A percentile compares a stretch with the other conserved stretches of the same genome.
Conservation (phyloP, 2,113 vertebrate genomes). For the Opisthocomus hoazin region DNA sequence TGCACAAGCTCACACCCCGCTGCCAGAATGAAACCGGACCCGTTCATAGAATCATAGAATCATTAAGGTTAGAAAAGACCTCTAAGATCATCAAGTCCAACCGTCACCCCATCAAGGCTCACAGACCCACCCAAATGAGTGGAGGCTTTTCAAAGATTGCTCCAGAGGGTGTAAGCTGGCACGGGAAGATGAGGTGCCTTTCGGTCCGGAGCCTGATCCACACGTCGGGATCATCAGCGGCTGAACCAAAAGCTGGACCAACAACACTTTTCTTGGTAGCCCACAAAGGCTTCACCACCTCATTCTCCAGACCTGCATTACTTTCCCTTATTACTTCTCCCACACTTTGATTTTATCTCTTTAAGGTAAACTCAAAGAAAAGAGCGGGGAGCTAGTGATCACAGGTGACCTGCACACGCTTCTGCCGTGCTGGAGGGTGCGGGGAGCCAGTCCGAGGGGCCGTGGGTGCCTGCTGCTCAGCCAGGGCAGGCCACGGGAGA, state of each 20-base stretch:
- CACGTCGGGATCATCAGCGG: neutral
- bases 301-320: neutral
- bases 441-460: neutral
- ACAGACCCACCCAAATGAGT: fast-evolving
- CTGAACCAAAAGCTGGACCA: neutral
- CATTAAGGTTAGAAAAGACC: no score
- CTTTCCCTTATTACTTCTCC: neutral
- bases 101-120: no score
- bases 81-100: no score
- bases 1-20: fast-evolving
- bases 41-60: no score
- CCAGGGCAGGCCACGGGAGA: neutral
- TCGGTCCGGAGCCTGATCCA: neutral
- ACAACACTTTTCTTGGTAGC: neutral
- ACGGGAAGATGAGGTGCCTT: neutral
- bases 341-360: neutral
- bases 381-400: neutral
- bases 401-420: neutral
- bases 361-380: neutral
- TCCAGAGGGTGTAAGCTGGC: neutral
- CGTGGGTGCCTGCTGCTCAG: neutral
- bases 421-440: neutral
- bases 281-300: neutral
- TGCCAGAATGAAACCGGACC: neutral
- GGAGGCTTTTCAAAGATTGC: neutral